Base-by-base conservation (phyloP, 2,113 vertebrate species). In the Alethe castanea region DNA sequence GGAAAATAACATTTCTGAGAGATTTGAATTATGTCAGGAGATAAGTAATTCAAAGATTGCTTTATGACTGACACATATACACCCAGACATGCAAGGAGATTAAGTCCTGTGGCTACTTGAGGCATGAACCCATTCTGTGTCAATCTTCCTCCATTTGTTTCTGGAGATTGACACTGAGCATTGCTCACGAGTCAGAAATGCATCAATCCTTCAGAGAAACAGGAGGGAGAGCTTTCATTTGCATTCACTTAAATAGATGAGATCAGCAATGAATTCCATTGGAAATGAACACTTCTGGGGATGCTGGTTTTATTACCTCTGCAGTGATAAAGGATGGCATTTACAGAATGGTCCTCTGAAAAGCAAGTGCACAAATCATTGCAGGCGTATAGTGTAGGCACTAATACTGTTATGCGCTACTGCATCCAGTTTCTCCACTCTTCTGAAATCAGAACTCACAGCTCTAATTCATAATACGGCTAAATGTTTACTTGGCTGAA, bases 1-100 rank as follows among this genome's bases (percentile, higher is more conserved):
- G 73, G 86, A 95, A 96, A 97, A 92, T 70, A 94, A 86, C 57
- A 80, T 81, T 94, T 93, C 70, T 36, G 59, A 94, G 86, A 82
- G 47, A 82, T 96, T 35, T 95, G 86, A 97, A 95, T 92, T 93
- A 92, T 77, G 57, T 64, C 94, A 94, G 76, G 48, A 95, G 81
- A 69, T 87, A 76, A 94, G 86, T 79, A 91, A 96, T 85, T 94
- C 72, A 52, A 64, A 78, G 73, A 47, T 59, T 85, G 33, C 35
- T 94, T 93, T 84, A 91, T 88, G 81, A 87, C 61, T 77, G 91
- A 94, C 86, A 90, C 31, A 82, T 38, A 77, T 8, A 86, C 57
- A 95, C 44, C 42, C 56, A 74, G 66, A 82, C 78, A 92, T 1
- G 7, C 33, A 81, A 85, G 67, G 6, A 94, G 80, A 94, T 88